phyloP scores from a whole-genome alignment of 2,888 invertebrate species.

The Zaprionus obscuricornis region DNA sequence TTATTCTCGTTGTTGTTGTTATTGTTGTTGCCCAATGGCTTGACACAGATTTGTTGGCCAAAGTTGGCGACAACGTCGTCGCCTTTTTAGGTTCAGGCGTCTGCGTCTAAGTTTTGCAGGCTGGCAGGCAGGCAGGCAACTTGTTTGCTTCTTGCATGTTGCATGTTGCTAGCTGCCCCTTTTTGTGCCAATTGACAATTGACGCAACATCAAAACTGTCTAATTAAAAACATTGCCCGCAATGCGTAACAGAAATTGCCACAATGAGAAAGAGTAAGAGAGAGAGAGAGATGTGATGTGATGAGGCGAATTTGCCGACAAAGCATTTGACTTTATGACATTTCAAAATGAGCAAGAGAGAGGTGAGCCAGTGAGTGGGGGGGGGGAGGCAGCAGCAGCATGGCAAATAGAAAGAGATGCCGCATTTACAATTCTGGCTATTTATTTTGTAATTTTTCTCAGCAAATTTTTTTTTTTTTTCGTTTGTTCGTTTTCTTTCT shows the following conservation, averaged over 20 bases:
- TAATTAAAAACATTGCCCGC: conserved; percentile 76
- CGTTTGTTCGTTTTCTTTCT: conserved; percentile 1
- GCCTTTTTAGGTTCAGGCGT: conserved; percentile 74
- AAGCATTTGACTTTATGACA: conserved; percentile 78
- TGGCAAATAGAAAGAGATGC: too few relatives aligned
- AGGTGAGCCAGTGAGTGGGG: not conserved
- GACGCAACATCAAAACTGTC: conserved; percentile 78
- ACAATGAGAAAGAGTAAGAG: conserved; percentile 30
- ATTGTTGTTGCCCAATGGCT: conserved; percentile 65
- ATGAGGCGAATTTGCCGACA: conserved; percentile 65
- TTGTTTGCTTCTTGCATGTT: conserved; percentile 31
- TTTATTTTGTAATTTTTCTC: conserved; percentile 77
- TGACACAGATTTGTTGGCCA: conserved; percentile 75
- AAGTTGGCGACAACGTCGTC: conserved; percentile 77
- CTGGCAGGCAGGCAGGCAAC: too few relatives aligned
- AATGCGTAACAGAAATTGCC: conserved; percentile 74
- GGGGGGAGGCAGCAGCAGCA: too few relatives aligned
- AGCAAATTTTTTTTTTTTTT: conserved; percentile 34
- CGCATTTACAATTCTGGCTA: conserved; percentile 40
- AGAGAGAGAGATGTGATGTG: too few relatives aligned
- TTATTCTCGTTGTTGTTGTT: not conserved
- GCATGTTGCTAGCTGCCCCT: conserved; percentile 34
- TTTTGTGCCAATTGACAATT: conserved; percentile 71
- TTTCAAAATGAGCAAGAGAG: conserved; percentile 40
- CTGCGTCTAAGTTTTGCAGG: conserved; percentile 73